Conservation (phyloP, 2,113 vertebrate genomes). For the Mobula hypostoma region DNA sequence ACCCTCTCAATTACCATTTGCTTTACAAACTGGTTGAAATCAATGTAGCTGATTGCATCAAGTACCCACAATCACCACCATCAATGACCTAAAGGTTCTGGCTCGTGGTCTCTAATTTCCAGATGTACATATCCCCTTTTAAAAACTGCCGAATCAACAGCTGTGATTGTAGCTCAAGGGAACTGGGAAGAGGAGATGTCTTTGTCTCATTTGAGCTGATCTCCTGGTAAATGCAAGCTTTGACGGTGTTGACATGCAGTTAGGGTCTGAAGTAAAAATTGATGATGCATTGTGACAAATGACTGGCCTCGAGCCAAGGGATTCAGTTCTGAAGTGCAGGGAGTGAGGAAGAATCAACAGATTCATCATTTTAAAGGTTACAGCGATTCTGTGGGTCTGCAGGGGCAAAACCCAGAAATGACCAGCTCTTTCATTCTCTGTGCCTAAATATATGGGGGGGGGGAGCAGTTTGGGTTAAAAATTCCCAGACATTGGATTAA, state of each 20-base stretch:
- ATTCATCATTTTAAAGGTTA: neutral
- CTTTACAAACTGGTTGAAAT: neutral
- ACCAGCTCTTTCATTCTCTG: neutral
- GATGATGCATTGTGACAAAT: neutral
- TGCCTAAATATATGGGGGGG: neutral
- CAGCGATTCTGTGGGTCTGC: neutral
- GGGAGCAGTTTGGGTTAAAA: no score
- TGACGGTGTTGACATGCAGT: neutral
- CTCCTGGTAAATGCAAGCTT: neutral
- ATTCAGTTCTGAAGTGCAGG: neutral
- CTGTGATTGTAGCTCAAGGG: neutral
- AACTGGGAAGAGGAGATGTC: neutral
- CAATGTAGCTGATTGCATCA: neutral
- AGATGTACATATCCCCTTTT: neutral
- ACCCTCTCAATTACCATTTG: neutral
- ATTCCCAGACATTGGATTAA: neutral
- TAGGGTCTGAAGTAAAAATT: neutral
- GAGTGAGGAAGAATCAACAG: neutral
- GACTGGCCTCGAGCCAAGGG: neutral
- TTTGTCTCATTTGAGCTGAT: neutral
- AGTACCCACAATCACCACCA: neutral
- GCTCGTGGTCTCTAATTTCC: conserved; percentile 10
- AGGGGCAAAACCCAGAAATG: neutral
- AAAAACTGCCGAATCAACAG: neutral
- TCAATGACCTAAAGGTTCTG: neutral